Evolutionary conservation across 2,113 vertebrate species (phyloP), one percentile per base, ranked within the genome.

Genomic region (Callipepla californica): DNA sequence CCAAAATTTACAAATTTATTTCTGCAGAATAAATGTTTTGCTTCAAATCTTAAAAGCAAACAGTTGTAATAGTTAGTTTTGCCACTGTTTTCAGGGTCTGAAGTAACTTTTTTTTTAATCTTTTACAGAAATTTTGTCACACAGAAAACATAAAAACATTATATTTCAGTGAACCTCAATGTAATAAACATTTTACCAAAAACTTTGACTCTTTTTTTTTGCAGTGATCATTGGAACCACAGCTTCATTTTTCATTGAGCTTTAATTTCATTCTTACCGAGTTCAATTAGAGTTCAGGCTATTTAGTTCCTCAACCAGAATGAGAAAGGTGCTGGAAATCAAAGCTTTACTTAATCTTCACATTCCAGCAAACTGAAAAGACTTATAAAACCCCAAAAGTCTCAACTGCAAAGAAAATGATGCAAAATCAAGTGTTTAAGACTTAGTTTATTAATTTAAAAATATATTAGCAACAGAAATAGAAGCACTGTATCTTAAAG

Each of bases 271-370:
- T 82, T 92, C 79, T 74, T 51, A 59, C 67, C 45, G 87, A 87
- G 84, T 93, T 96, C 86, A 90, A n/a, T 89, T 92, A 82, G 80
- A 94, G 84, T 92, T 94, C 83, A 93, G 58, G 30, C 16, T 89
- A 55, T 76, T 95, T 93, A 92, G 78, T 92, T 96, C 74, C 80
- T 90, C 62, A 92, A 5, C 34, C 26, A 91, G 66, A 92, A 92
- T 92, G 42, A 81, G 63, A 91, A 90, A 85, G 58, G 55, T 90
- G 55, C 45, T 85, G 69, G 80, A 92, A 96, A 93, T 85, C 89
- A 92, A 84, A 93, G 73, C 55, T 92, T 84, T 93, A 6, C 26
- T 78, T 79, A 62, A 72, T 79, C 40, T 90, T 84, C 36, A 84
- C 45, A 65, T 85, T 93, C 73, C 36, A 92, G 72, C 18, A 91